These are phyloP conservation scores for Procavia capensis DNA, from an alignment of 2,113 vertebrate genomes.

Conservation along the genomic window DNA sequence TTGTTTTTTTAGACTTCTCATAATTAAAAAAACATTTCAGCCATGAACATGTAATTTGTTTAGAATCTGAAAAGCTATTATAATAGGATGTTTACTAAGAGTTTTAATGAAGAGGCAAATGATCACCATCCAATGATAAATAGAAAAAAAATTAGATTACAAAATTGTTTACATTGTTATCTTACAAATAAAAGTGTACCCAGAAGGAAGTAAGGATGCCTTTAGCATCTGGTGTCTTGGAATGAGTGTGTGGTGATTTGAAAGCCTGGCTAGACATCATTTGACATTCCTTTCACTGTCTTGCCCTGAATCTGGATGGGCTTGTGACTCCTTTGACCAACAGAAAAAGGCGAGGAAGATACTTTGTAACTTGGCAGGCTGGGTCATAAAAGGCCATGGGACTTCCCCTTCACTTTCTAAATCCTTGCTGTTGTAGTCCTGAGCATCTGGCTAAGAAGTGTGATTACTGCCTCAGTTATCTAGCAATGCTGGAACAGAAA, in stretches of 20 bases:
- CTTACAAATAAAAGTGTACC: not conserved
- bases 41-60: not conserved
- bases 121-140: not conserved
- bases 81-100: not conserved
- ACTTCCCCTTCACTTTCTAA: conserved; percentile 20
- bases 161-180: not conserved
- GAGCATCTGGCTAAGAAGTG: not conserved
- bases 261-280: not conserved
- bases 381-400: not conserved
- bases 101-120: not conserved
- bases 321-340: not conserved
- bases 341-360: not conserved
- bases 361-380: not conserved
- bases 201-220: not conserved
- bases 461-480: too few species aligned
- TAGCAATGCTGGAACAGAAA: too few species aligned
- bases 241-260: not conserved
- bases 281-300: not conserved
- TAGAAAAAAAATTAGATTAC: not conserved
- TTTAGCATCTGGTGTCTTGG: not conserved
- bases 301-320: not conserved
- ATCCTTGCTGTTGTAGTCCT: not conserved
- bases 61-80: not conserved
- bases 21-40: not conserved
- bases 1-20: not conserved